Conservation (phyloP, 2,113 vertebrate genomes). For the Hoplias malabaricus region DNA sequence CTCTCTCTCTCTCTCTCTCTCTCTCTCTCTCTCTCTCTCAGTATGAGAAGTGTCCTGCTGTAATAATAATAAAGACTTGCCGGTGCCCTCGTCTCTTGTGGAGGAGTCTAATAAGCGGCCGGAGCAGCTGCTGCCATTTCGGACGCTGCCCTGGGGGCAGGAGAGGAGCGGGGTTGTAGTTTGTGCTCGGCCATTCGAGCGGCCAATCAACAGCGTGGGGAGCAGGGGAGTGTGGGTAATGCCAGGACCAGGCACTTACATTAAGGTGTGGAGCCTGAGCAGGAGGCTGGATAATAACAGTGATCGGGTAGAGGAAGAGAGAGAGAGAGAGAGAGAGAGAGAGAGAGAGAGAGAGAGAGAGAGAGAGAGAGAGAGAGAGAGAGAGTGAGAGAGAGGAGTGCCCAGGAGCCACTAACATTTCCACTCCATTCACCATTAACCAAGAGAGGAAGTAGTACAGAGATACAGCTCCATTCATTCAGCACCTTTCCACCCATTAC, state of each 20-base stretch:
- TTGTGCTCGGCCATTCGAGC: not conserved
- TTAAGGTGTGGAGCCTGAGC: not conserved
- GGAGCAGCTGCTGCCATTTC: conserved; percentile 21
- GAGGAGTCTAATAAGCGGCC: not conserved
- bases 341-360: not conserved
- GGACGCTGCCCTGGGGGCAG: not conserved
- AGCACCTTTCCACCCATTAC: not conserved
- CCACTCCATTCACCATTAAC: not conserved
- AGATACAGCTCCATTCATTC: not conserved
- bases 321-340: no score
- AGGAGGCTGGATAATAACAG: conserved; percentile 16
- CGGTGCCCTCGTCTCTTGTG: not conserved
- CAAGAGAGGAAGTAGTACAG: not conserved
- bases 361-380: conserved; percentile 1
- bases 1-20: not conserved
- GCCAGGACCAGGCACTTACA: not conserved
- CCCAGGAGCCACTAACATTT: not conserved
- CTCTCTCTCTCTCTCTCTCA: not conserved
- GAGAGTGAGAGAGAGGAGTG: not conserved
- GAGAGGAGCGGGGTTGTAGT: not conserved
- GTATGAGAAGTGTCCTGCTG: not conserved
- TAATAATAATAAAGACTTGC: not conserved
- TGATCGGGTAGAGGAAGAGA: conserved; percentile 14
- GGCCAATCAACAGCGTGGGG: conserved; percentile 11
- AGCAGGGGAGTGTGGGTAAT: conserved; percentile 9